Evolutionary conservation across 2,888 invertebrate genomes (phyloP).

Genomic region (Sarcophaga carnaria): DNA sequence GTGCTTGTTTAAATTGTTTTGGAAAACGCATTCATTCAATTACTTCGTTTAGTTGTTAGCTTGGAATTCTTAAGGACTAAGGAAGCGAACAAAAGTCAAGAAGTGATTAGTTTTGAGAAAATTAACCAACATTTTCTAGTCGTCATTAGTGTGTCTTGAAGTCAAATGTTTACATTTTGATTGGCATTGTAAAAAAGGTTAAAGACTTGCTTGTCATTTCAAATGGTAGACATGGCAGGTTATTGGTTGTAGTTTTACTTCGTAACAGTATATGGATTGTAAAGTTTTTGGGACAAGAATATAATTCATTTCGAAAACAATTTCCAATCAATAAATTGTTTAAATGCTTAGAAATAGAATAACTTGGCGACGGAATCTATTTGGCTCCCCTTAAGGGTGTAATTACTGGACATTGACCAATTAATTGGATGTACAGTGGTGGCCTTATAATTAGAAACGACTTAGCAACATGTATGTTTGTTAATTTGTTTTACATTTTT

Average conservation of each 20-base stretch:
- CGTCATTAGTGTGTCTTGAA: conserved; percentile 34
- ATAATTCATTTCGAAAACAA: neutral
- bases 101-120: conserved; percentile 23
- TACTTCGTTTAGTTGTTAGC: conserved; percentile 5
- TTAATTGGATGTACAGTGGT: no score
- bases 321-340: neutral
- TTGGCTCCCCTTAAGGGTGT: no score
- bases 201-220: neutral
- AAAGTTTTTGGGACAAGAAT: neutral
- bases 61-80: neutral
- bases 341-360: no score
- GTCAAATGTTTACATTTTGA: conserved; percentile 44
- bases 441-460: no score
- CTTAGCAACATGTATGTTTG: no score
- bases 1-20: conserved; percentile 18
- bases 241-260: neutral
- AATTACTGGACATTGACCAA: no score
- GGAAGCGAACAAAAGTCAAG: conserved; percentile 12
- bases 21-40: conserved; percentile 49
- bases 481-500: no score
- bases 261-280: neutral
- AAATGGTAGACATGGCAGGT: conserved; percentile 20
- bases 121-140: neutral
- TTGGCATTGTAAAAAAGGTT: conserved; percentile 45
- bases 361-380: no score